Evolutionary conservation across 2,797 vertebrate genomes (phyloP).

Genomic region (Coluber constrictor): DNA sequence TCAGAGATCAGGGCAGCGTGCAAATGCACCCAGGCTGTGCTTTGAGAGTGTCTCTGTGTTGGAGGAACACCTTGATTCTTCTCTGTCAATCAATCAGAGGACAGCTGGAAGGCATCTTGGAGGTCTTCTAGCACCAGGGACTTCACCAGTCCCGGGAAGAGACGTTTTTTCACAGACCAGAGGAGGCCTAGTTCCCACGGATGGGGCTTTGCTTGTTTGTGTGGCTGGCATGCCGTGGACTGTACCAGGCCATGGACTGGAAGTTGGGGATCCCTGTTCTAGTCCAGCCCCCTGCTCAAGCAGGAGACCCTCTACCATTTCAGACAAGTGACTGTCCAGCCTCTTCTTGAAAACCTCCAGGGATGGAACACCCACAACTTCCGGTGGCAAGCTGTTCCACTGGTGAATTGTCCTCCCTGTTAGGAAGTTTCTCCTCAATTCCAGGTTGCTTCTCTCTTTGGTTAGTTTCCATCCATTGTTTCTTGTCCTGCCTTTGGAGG

Average conservation of each 20-base stretch:
- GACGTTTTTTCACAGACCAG: too few species aligned
- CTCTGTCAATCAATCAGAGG: background rate
- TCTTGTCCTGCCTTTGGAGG: too few species aligned
- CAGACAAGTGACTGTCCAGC: too few species aligned
- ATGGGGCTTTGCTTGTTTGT: too few species aligned
- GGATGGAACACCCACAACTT: background rate
- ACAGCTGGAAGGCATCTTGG: background rate
- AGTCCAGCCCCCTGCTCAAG: background rate
- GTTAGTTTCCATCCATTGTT: too few species aligned
- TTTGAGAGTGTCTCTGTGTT: background rate
- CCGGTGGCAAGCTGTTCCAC: rapidly evolving
- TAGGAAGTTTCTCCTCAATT: background rate
- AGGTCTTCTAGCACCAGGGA: background rate
- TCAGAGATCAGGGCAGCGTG: background rate
- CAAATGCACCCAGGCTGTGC: background rate
- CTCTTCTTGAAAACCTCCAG: background rate
- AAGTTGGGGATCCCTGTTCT: background rate
- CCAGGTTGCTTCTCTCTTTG: background rate
- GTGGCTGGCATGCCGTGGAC: too few species aligned
- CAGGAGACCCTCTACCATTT: background rate
- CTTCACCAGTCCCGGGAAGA: too few species aligned
- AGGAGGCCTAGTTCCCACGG: too few species aligned
- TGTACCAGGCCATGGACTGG: too few species aligned
- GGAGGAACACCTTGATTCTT: background rate
- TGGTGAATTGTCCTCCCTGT: background rate